Evolutionary conservation across 2,888 invertebrate species (phyloP).

Genomic region (Netelia fuscicornis): DNA sequence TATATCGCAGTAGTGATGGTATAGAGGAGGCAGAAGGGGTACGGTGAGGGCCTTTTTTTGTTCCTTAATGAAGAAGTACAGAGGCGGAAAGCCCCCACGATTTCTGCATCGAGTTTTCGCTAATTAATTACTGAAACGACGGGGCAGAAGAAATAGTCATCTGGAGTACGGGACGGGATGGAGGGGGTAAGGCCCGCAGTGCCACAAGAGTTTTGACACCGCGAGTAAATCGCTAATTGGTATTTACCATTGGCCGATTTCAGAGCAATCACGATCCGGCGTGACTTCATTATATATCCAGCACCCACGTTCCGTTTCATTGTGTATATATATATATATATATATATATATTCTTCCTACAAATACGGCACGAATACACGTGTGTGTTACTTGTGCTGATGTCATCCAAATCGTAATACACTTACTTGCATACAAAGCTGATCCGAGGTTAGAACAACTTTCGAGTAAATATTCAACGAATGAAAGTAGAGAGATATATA

Average conservation of each 20-base stretch:
- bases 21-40: no score
- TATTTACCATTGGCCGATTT: slow-evolving; percentile 68
- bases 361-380: neutral
- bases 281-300: slow-evolving; percentile 35
- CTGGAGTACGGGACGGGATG: neutral
- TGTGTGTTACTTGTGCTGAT: neutral
- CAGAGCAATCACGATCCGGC: slow-evolving; percentile 37
- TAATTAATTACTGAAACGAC: slow-evolving; percentile 78
- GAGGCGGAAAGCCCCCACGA: slow-evolving; percentile 61
- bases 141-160: slow-evolving; percentile 62
- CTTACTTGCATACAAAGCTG: slow-evolving; percentile 22
- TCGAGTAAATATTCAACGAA: slow-evolving; percentile 40
- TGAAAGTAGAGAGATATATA: slow-evolving; percentile 24
- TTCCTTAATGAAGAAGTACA: slow-evolving; percentile 17
- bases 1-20: neutral
- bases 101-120: slow-evolving; percentile 76
- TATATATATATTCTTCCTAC: neutral
- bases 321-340: neutral
- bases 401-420: neutral
- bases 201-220: slow-evolving; percentile 31
- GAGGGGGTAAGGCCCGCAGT: neutral
- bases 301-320: slow-evolving; percentile 32
- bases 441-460: slow-evolving; percentile 4
- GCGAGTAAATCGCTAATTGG: slow-evolving; percentile 67
- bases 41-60: slow-evolving; percentile 6